Evolutionary conservation across 2,797 vertebrate species (phyloP), one percentile per base, ranked within the genome.

Genomic region (Sphaeramia orbicularis): DNA sequence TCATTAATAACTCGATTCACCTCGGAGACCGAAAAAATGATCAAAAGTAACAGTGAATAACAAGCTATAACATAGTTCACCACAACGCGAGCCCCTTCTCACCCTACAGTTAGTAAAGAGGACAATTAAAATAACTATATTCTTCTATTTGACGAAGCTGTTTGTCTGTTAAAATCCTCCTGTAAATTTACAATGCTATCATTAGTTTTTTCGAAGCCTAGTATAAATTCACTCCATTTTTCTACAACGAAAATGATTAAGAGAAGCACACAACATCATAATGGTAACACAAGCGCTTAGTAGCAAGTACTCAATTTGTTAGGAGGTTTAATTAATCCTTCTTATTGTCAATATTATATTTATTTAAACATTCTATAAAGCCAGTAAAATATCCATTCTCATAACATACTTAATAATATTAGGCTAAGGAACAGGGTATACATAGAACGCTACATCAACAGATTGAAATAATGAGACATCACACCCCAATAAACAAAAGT

Each of bases 241-340:
- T 97, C 97, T 99, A 99, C 97, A 99, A 99, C 96, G 96, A 98
- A 99, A 99, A 99, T 98, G 92, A 97, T 97, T 96, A 97, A 97
- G 96, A 97, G 95, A 98, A 98, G 96, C 97, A 98, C 96, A 98
- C 96, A 93, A 98, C 95, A 91, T 96, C 95, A 95, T 96, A 95
- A 97, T 96, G 96, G 96, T 95, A 98, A 98, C 96, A 98, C 96
- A 98, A 97, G 96, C 95, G 94, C 94, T 93, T 96, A 96, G 96
- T 96, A 97, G 95, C 96, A 95, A 95, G 95, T 95, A 96, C 95
- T 96, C 93, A 95, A 95, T 95, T 94, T 95, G 95, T 96, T 96
- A 96, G 95, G 95, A 96, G 96, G 96, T 95, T 95, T 90, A 93
- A 95, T 95, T 95, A 95, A 96, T 96, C 95, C 96, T 96, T 96